Conservation (phyloP, 2,888 invertebrate genomes). For the Lamellibrachia satsuma region DNA sequence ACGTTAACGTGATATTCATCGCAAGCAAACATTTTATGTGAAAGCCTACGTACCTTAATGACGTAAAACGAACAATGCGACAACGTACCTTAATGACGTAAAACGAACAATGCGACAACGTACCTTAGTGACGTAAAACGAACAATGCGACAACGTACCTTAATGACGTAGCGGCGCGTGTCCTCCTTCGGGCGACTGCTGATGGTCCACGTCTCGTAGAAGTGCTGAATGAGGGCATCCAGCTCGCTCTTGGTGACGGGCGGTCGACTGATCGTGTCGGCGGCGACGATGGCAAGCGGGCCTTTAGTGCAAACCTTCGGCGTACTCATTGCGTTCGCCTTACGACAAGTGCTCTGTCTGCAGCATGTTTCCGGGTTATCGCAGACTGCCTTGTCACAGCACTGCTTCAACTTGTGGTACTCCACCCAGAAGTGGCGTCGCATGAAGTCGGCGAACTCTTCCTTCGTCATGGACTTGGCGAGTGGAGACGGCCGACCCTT, state of each 20-base stretch:
- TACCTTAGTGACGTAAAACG: no score
- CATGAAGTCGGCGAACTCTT: neutral
- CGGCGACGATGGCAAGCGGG: neutral
- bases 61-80: no score
- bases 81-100: no score
- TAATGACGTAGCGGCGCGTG: neutral
- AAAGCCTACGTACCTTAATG: no score
- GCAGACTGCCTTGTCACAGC: neutral
- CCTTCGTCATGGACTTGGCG: constrained; percentile 6
- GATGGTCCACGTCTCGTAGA: constrained; percentile 17
- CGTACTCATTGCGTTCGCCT: neutral
- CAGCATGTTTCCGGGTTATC: neutral
- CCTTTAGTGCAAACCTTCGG: neutral
- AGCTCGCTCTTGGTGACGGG: constrained; percentile 19
- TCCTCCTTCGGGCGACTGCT: constrained; percentile 7
- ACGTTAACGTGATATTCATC: no score
- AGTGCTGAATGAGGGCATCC: neutral
- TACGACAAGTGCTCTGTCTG: neutral
- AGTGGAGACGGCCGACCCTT: neutral
- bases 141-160: neutral
- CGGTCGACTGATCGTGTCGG: neutral
- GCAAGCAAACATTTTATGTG: no score
- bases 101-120: no score
- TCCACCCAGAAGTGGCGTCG: neutral
- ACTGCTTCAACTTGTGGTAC: neutral